phyloP scores from a whole-genome alignment of 1,140 invertebrate genomes.

The Nephotettix cincticeps region DNA sequence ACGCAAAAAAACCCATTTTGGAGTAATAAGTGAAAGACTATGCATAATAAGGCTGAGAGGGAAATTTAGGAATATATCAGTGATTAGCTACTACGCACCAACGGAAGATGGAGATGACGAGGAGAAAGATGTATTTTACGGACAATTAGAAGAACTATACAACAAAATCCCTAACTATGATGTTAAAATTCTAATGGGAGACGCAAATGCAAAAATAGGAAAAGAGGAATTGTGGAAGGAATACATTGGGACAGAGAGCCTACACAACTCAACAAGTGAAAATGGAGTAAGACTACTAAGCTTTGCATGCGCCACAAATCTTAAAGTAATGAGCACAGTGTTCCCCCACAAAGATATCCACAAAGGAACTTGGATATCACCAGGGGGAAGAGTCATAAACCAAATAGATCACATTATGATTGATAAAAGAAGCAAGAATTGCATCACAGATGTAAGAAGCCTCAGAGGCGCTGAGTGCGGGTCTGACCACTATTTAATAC shows the following conservation, averaged over 20 bases:
- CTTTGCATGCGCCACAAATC: constrained; percentile 33
- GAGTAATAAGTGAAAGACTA: constrained; percentile 29
- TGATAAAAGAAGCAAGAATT: background rate
- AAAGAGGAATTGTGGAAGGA: constrained; percentile 17
- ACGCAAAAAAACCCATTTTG: too few relatives aligned
- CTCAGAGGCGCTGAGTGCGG: constrained; percentile 31
- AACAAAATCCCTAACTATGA: constrained; percentile 20
- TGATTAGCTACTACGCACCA: too few relatives aligned
- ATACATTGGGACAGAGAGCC: constrained; percentile 43
- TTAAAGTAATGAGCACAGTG: constrained; percentile 33
- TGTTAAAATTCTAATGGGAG: constrained; percentile 30
- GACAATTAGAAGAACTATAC: constrained; percentile 23
- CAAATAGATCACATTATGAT: constrained; percentile 36
- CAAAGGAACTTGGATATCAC: constrained; percentile 32
- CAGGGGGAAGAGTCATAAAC: constrained; percentile 26
- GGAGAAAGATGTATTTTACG: constrained; percentile 31
- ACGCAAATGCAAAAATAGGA: constrained; percentile 30
- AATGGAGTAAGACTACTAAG: constrained; percentile 34
- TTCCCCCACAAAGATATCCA: constrained; percentile 35
- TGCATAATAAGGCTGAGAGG: constrained; percentile 21
- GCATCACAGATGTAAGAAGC: constrained; percentile 27
- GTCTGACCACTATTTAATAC: too few relatives aligned
- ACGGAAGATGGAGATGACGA: constrained; percentile 27
- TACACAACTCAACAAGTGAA: constrained; percentile 35
- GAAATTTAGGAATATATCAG: constrained; percentile 25